A percentile compares a stretch with the other conserved stretches of the same genome.
phyloP scores from a whole-genome alignment of 2,888 invertebrate species.

The Acleris literana region DNA sequence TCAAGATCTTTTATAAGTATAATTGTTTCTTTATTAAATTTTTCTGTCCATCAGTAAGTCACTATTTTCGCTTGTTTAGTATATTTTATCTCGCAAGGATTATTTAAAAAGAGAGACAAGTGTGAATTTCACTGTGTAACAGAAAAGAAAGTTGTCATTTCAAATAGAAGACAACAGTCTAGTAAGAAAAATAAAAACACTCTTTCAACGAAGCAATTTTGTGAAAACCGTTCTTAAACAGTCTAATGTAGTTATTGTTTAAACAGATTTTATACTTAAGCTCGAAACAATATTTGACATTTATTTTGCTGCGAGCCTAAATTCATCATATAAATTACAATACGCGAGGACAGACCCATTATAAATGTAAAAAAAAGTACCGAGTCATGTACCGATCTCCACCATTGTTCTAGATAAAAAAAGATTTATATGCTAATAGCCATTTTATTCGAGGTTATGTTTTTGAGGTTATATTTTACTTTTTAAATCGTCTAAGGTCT shows the following conservation, averaged over 20 bases:
- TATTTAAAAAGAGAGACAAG: too few relatives aligned
- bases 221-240: too few relatives aligned
- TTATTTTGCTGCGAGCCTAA: background rate
- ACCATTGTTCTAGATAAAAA: constrained; percentile 58
- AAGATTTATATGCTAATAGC: constrained; percentile 53
- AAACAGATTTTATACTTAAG: too few relatives aligned
- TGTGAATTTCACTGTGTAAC: too few relatives aligned
- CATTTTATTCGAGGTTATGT: constrained; percentile 62
- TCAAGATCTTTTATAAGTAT: too few relatives aligned
- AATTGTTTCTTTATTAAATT: background rate
- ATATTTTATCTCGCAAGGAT: background rate
- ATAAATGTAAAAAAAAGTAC: constrained; percentile 22
- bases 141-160: too few relatives aligned
- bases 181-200: too few relatives aligned
- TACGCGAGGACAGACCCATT: background rate
- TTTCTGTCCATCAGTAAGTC: background rate
- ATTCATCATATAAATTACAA: constrained; percentile 20
- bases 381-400: constrained; percentile 26
- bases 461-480: constrained; percentile 31
- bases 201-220: too few relatives aligned
- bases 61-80: background rate
- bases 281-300: too few relatives aligned
- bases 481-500: constrained; percentile 42
- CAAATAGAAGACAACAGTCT: too few relatives aligned
- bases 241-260: too few relatives aligned